phyloP scores from a whole-genome alignment of 2,113 vertebrate species.

The Phaethornis superciliosus region DNA sequence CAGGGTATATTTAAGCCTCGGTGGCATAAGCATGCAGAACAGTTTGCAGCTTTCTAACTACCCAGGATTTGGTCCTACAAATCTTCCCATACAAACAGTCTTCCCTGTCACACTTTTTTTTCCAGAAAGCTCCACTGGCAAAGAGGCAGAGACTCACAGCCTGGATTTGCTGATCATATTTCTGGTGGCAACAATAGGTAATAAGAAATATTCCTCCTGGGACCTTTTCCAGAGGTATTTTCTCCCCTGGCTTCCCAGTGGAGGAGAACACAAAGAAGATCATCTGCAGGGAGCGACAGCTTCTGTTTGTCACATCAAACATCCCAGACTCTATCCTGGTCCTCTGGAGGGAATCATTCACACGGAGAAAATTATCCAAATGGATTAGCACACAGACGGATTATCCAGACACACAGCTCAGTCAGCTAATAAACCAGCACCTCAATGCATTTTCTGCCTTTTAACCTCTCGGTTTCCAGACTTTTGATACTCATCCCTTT shows the following conservation, averaged over 20 bases:
- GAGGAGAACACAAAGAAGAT: slow-evolving; percentile 14
- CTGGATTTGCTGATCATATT: background rate
- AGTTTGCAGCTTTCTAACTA: background rate
- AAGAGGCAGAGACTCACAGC: background rate
- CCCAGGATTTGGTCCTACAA: background rate
- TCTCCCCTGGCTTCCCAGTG: background rate
- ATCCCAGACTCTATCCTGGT: background rate
- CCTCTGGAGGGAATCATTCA: slow-evolving; percentile 40
- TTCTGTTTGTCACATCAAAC: background rate
- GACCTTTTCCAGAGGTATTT: slow-evolving; percentile 13
- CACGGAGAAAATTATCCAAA: slow-evolving; percentile 9
- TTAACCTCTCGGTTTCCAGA: background rate
- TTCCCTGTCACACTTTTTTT: background rate
- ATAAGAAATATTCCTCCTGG: background rate
- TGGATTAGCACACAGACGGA: slow-evolving; percentile 7
- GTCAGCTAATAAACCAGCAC: background rate
- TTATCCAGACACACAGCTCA: slow-evolving; percentile 22
- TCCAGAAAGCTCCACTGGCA: background rate
- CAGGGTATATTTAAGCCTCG: background rate
- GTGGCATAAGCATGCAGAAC: background rate
- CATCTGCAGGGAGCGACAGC: background rate
- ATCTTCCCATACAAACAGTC: background rate
- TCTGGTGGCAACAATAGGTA: background rate
- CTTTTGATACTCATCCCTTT: background rate
- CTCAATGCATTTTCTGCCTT: background rate